Evolutionary conservation across 2,888 invertebrate genomes (phyloP).

Genomic region (Electrophaes corylata): DNA sequence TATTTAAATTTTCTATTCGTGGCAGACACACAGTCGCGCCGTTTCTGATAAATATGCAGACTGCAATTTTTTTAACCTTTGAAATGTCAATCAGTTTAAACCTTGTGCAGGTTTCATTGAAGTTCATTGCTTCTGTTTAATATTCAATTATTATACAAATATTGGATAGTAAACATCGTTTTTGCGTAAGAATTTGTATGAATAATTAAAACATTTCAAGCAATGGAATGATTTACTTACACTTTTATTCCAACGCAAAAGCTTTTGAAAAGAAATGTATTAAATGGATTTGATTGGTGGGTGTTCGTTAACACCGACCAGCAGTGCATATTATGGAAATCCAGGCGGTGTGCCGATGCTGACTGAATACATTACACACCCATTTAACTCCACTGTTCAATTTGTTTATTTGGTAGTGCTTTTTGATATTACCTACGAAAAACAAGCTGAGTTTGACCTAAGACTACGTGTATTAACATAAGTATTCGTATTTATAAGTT

Average conservation of each 20-base stretch:
- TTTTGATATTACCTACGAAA: background rate
- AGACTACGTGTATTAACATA: too few species aligned
- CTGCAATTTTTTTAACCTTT: constrained; percentile 21
- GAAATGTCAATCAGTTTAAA: constrained; percentile 13
- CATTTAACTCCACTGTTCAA: constrained; percentile 19
- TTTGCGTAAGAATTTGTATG: background rate
- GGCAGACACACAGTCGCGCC: constrained; percentile 17
- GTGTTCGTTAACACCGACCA: constrained; percentile 6
- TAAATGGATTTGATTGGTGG: constrained; percentile 6
- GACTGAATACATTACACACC: constrained; percentile 24
- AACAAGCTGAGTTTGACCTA: background rate
- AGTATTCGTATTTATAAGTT: too few species aligned
- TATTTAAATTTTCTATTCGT: constrained; percentile 48
- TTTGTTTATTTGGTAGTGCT: constrained; percentile 14
- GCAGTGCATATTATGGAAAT: constrained; percentile 13
- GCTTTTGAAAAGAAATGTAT: constrained; percentile 1
- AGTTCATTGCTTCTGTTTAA: background rate
- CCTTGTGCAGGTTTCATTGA: background rate
- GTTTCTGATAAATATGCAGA: constrained; percentile 16
- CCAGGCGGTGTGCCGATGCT: constrained; percentile 10
- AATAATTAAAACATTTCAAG: background rate
- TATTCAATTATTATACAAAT: background rate
- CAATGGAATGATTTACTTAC: background rate
- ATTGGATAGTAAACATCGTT: background rate
- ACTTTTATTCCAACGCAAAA: background rate